Evolutionary conservation across 2,888 invertebrate genomes (phyloP).

Genomic region (Mimas tiliae): DNA sequence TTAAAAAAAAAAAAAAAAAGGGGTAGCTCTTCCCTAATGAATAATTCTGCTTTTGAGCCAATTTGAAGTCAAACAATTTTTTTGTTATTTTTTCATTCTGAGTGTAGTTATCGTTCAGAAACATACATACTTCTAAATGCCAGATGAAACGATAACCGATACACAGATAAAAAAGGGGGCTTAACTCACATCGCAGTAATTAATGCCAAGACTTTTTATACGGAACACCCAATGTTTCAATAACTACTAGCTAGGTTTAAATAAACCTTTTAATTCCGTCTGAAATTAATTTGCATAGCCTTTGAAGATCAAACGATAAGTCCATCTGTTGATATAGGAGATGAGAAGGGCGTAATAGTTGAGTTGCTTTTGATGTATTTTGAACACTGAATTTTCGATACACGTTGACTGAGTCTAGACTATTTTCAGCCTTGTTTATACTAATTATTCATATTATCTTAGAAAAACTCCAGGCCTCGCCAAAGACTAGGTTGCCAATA

Average conservation of each 20-base stretch:
- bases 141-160: too few relatives aligned
- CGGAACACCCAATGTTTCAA: neutral
- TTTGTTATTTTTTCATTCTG: too few relatives aligned
- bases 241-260: neutral
- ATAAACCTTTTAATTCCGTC: neutral
- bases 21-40: too few relatives aligned
- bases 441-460: slow-evolving; percentile 15
- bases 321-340: slow-evolving; percentile 26
- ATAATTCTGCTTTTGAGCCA: too few relatives aligned
- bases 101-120: too few relatives aligned
- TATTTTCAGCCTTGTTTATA: neutral
- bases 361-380: slow-evolving; percentile 12
- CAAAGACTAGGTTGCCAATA: slow-evolving; percentile 40
- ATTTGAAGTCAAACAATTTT: too few relatives aligned
- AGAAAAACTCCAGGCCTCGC: slow-evolving; percentile 24
- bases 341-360: slow-evolving; percentile 1
- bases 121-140: too few relatives aligned
- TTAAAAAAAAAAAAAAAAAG: too few relatives aligned
- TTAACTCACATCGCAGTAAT: too few relatives aligned
- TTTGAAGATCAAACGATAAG: slow-evolving; percentile 24
- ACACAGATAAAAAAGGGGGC: too few relatives aligned
- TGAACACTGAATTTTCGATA: slow-evolving; percentile 8
- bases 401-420: slow-evolving; percentile 14
- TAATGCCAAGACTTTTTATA: too few relatives aligned
- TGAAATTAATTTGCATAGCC: neutral